These are phyloP conservation scores for Distichodus sexfasciatus DNA, from an alignment of 2,797 vertebrate genomes.

Conservation along the genomic window DNA sequence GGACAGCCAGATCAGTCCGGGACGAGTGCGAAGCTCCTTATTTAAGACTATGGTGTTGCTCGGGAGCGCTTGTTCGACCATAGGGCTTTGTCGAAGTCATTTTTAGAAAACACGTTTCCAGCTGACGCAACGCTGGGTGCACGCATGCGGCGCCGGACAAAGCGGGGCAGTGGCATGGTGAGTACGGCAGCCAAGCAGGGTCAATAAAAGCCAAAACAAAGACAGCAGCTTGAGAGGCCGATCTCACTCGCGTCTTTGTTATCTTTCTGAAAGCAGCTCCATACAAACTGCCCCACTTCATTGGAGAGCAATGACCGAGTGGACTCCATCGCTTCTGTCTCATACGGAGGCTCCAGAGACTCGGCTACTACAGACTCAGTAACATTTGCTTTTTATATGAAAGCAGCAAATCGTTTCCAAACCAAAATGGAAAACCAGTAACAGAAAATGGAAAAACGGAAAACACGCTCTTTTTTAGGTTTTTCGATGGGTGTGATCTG, in stretches of 20 bases:
- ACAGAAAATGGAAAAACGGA: too few species aligned
- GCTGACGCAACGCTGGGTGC: background rate
- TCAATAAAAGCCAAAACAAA: conserved; percentile 34
- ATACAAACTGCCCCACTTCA: conserved; percentile 14
- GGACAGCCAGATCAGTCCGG: conserved; percentile 13
- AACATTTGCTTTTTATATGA: too few species aligned
- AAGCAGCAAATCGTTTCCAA: too few species aligned
- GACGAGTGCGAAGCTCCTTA: background rate
- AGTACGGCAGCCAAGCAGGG: conserved; percentile 20
- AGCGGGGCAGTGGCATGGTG: conserved; percentile 5
- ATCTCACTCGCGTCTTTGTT: conserved; percentile 43
- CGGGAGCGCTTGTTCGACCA: conserved; percentile 6
- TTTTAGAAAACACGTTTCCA: conserved; percentile 11
- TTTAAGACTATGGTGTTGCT: background rate
- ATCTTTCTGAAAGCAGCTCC: conserved; percentile 20
- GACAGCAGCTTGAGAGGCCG: conserved; percentile 28
- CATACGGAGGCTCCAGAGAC: background rate
- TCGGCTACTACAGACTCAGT: background rate
- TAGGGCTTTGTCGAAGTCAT: conserved; percentile 29
- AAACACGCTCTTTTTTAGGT: too few species aligned
- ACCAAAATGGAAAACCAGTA: too few species aligned
- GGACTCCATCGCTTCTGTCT: conserved; percentile 17
- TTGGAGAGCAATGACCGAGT: conserved; percentile 25
- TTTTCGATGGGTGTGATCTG: too few species aligned
- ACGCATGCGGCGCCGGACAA: conserved; percentile 13